Conservation (phyloP, 2,797 vertebrate species). For the Crotalus adamanteus region DNA sequence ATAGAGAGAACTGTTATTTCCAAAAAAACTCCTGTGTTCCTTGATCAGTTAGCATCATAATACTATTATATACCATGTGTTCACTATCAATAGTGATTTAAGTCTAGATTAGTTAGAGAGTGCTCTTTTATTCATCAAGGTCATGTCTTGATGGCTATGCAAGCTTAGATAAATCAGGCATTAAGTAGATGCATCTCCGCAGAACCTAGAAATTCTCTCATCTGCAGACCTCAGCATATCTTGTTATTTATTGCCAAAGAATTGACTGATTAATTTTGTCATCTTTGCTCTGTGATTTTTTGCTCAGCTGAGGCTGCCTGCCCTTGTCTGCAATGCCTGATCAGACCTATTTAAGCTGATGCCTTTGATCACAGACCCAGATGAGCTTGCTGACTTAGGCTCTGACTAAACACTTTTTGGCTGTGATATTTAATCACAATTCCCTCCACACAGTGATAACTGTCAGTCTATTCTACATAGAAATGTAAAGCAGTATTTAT, state of each 20-base stretch:
- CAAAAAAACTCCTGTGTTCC: conserved; percentile 27
- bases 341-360: conserved; percentile 75
- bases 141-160: conserved; percentile 66
- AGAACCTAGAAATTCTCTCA: conserved; percentile 70
- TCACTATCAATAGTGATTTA: conserved; percentile 62
- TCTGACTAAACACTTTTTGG: conserved; percentile 68
- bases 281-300: conserved; percentile 70
- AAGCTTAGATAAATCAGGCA: conserved; percentile 75
- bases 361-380: conserved; percentile 71
- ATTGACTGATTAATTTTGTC: conserved; percentile 81
- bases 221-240: conserved; percentile 73
- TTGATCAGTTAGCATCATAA: conserved; percentile 44
- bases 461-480: conserved; percentile 66
- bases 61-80: conserved; percentile 48
- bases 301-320: conserved; percentile 64
- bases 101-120: conserved; percentile 61
- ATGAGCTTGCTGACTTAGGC: conserved; percentile 63
- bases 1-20: conserved; percentile 8
- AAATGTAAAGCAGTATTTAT: conserved; percentile 39
- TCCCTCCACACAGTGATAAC: conserved; percentile 64
- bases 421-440: conserved; percentile 64
- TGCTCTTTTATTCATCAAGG: conserved; percentile 71
- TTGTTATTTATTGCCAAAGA: conserved; percentile 76
- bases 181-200: conserved; percentile 71
- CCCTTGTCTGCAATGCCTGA: conserved; percentile 64